Evolutionary conservation across 2,797 vertebrate genomes (phyloP).

Genomic region (Onychomys arenicola): DNA sequence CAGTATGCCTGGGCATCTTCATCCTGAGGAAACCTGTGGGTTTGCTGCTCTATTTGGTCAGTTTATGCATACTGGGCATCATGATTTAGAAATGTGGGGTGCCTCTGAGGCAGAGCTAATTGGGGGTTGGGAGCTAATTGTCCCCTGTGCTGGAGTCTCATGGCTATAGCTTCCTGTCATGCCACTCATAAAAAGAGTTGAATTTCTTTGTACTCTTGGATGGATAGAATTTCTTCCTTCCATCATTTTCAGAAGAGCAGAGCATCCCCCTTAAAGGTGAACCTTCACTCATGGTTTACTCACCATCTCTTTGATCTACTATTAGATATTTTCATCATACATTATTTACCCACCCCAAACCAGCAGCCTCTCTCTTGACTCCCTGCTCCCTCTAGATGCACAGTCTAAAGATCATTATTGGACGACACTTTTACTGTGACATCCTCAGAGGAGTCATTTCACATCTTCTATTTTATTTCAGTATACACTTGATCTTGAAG

Average conservation of each 20-base stretch:
- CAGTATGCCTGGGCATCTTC: neutral
- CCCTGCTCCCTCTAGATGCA: neutral
- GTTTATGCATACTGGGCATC: neutral
- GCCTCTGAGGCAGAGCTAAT: neutral
- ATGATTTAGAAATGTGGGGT: neutral
- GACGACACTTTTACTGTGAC: neutral
- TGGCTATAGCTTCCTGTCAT: neutral
- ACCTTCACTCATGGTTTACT: neutral
- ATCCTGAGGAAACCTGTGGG: neutral
- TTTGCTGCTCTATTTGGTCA: neutral
- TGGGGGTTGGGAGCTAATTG: neutral
- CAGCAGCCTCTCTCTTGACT: neutral
- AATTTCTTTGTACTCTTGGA: neutral
- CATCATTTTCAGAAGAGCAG: neutral
- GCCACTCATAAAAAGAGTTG: neutral
- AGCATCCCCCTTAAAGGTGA: neutral
- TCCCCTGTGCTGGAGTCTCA: neutral
- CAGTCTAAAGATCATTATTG: neutral
- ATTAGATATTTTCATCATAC: neutral
- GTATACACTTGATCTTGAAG: neutral
- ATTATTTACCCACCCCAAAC: neutral
- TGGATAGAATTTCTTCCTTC: neutral
- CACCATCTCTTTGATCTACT: neutral
- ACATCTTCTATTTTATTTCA: neutral
- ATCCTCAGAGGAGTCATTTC: neutral